Conservation (phyloP, 2,797 vertebrate genomes). For the Tragelaphus eurycerus region DNA sequence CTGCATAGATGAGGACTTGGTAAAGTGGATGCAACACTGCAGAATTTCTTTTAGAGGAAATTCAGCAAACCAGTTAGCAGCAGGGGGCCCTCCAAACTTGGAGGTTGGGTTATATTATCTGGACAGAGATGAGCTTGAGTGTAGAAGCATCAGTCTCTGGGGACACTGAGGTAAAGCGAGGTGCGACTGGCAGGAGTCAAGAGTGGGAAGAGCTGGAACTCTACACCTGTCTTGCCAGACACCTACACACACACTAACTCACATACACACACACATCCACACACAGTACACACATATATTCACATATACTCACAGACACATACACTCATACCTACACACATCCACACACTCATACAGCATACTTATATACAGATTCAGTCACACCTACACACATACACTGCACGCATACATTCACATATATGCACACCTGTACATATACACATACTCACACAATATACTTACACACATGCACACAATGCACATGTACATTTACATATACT, state of each 20-base stretch:
- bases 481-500: neutral
- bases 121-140: neutral
- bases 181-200: neutral
- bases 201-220: neutral
- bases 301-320: neutral
- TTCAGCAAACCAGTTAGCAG: neutral
- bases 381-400: neutral
- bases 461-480: neutral
- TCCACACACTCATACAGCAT: neutral
- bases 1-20: neutral
- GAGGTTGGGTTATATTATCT: neutral
- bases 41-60: neutral
- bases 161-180: neutral
- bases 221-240: neutral
- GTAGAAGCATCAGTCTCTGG: neutral
- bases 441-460: neutral
- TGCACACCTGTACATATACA: neutral
- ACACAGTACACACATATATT: neutral
- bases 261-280: neutral
- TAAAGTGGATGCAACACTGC: neutral
- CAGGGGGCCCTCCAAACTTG: neutral
- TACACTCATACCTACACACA: neutral
- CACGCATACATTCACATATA: neutral
- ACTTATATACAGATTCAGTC: neutral
- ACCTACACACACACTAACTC: neutral